Conservation (phyloP, 1,140 invertebrate genomes). For the Neodiprion fabricii region DNA sequence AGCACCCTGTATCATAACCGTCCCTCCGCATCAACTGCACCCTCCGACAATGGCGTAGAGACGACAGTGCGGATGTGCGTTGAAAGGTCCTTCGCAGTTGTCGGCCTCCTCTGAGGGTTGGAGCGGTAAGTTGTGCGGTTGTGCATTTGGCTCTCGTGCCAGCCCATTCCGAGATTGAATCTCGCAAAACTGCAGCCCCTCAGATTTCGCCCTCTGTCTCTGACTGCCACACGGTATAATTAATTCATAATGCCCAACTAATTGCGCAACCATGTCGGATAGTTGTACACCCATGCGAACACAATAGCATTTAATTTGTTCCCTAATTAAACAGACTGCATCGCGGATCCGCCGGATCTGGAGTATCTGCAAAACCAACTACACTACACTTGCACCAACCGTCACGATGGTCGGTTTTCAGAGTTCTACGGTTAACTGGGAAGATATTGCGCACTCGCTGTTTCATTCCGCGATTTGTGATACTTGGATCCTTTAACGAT, state of each 20-base stretch:
- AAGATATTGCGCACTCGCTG: neutral
- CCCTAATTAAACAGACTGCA: slow-evolving; percentile 49
- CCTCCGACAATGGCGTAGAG: neutral
- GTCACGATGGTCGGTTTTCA: neutral
- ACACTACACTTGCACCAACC: neutral
- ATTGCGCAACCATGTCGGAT: slow-evolving; percentile 45
- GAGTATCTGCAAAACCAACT: neutral
- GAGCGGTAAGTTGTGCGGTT: slow-evolving; percentile 40
- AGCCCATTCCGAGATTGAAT: slow-evolving; percentile 50
- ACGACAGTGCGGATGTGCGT: neutral
- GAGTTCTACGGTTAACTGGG: neutral
- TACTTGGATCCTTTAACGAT: neutral
- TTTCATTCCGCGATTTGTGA: too few relatives aligned
- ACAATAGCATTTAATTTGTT: slow-evolving; percentile 46
- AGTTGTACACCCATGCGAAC: slow-evolving; percentile 28
- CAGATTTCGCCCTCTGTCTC: neutral
- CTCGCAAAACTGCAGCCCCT: slow-evolving; percentile 40
- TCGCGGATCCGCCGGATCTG: neutral
- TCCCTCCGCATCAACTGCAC: neutral
- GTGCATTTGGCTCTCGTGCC: slow-evolving; percentile 35
- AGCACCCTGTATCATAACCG: too few relatives aligned
- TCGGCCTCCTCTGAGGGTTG: too few relatives aligned
- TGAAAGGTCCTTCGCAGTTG: neutral
- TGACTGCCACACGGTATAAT: slow-evolving; percentile 40
- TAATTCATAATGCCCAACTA: slow-evolving; percentile 55